phyloP scores from a whole-genome alignment of 2,113 vertebrate species.

The Ondatra zibethicus region DNA sequence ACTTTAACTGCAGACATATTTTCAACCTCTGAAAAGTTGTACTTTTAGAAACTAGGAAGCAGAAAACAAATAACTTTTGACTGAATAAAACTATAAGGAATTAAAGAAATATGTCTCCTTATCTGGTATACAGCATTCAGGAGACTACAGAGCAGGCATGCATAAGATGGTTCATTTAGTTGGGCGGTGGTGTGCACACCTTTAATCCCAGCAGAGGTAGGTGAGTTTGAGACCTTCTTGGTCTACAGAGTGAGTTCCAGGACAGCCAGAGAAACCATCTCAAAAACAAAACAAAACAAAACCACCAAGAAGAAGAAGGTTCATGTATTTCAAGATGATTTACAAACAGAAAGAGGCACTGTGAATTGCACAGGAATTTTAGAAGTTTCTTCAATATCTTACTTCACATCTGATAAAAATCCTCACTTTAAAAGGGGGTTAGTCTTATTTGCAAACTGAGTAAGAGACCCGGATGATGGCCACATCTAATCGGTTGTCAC shows the following conservation, averaged over 20 bases:
- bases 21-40: neutral
- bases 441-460: slow-evolving; percentile 88
- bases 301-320: slow-evolving; percentile 41
- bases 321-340: slow-evolving; percentile 78
- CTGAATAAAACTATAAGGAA: neutral
- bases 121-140: neutral
- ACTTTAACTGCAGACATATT: neutral
- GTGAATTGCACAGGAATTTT: slow-evolving; percentile 81
- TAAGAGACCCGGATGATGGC: slow-evolving; percentile 87
- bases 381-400: slow-evolving; percentile 83
- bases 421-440: slow-evolving; percentile 85
- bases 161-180: slow-evolving; percentile 68
- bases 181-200: neutral
- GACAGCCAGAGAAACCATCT: neutral
- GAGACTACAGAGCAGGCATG: slow-evolving; percentile 50
- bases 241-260: neutral
- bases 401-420: slow-evolving; percentile 86
- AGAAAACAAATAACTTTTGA: slow-evolving; percentile 22
- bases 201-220: neutral
- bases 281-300: neutral
- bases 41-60: neutral
- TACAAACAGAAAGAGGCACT: slow-evolving; percentile 71
- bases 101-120: neutral
- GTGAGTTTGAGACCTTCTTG: neutral
- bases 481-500: slow-evolving; percentile 92